A percentile compares a stretch with the other conserved stretches of the same genome.
phyloP scores from a whole-genome alignment of 1,140 invertebrate genomes.

The Penaeus chinensis region DNA sequence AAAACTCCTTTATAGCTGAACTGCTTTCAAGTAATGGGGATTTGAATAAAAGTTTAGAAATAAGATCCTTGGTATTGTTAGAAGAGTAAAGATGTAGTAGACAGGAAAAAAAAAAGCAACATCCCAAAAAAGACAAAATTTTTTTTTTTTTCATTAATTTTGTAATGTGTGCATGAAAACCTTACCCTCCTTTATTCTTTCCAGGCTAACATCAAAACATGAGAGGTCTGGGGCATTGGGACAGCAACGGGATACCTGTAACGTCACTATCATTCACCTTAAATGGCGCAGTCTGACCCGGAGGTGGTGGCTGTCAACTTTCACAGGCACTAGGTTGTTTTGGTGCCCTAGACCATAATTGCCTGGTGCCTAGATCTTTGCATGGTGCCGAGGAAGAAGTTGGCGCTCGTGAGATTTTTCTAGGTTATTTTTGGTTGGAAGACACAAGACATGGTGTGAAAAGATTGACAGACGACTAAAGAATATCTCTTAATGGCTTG shows the following conservation, averaged over 20 bases:
- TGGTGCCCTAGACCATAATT: conserved; percentile 33
- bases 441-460: conserved; percentile 5
- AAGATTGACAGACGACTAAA: conserved; percentile 1
- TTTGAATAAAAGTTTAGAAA: too few species aligned
- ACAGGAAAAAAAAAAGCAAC: too few species aligned
- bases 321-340: conserved; percentile 6
- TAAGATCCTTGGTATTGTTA: too few species aligned
- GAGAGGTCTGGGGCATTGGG: conserved; percentile 39
- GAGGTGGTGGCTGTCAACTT: background rate
- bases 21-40: too few species aligned
- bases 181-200: background rate
- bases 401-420: too few species aligned
- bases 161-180: too few species aligned
- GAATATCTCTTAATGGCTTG: conserved; percentile 21
- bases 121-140: too few species aligned
- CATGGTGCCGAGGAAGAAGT: conserved; percentile 23
- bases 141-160: too few species aligned
- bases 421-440: background rate
- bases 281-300: too few species aligned
- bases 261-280: background rate
- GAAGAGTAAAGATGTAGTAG: too few species aligned
- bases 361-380: conserved; percentile 36
- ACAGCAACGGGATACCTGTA: background rate
- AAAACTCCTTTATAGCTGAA: too few species aligned
- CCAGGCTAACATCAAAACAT: conserved; percentile 51